Conservation (phyloP, 1,140 invertebrate species). For the Saccostrea echinata region DNA sequence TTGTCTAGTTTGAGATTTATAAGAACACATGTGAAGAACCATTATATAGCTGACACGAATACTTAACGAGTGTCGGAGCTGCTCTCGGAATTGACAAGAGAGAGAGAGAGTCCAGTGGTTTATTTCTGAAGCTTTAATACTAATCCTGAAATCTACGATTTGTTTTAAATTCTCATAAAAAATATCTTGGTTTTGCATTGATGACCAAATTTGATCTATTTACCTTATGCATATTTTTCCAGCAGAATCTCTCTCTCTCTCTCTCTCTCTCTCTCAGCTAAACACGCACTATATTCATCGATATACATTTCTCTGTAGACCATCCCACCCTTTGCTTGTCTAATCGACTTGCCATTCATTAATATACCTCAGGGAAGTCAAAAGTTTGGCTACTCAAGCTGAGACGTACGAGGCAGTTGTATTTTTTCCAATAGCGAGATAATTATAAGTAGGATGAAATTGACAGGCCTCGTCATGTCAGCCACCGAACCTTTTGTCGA, state of each 20-base stretch:
- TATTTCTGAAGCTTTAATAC: no score
- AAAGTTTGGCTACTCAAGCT: background rate
- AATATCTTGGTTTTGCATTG: no score
- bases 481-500: background rate
- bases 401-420: no score
- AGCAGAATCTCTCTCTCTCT: no score
- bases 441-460: background rate
- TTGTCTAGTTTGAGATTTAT: background rate
- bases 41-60: background rate
- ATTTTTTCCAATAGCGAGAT: background rate
- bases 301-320: background rate
- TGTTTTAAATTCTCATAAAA: no score
- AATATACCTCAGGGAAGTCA: background rate
- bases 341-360: background rate
- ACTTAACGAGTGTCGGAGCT: background rate
- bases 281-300: no score
- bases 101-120: background rate
- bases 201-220: no score
- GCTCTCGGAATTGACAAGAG: background rate
- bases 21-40: background rate
- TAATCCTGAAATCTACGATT: no score
- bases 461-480: background rate
- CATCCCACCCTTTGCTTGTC: background rate
- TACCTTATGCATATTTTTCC: no score
- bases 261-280: no score